phyloP scores from a whole-genome alignment of 2,888 invertebrate genomes.

The Spialia ferax region DNA sequence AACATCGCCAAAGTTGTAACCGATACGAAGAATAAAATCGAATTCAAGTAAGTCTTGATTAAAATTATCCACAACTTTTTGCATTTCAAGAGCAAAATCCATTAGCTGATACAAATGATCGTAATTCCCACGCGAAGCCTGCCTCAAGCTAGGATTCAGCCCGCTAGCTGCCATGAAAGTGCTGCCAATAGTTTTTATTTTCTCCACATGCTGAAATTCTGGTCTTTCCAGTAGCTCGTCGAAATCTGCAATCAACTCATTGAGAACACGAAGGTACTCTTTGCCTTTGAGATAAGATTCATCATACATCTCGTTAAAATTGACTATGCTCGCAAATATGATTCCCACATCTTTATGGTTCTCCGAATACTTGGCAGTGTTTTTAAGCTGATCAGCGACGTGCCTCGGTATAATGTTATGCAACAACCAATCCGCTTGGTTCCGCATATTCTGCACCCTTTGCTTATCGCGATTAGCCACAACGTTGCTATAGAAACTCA shows the following conservation, averaged over 20 bases:
- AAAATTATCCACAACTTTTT: constrained; percentile 94
- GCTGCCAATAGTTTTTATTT: constrained; percentile 98
- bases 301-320: constrained; percentile 99
- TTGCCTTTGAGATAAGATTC: constrained; percentile 98
- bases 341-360: constrained; percentile 97
- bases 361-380: constrained; percentile 97
- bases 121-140: constrained; percentile 89
- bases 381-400: constrained; percentile 97
- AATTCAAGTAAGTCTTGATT: constrained; percentile 96
- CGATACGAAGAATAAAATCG: constrained; percentile 94
- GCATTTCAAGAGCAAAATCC: constrained; percentile 97
- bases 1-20: constrained; percentile 97
- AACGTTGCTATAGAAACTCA: constrained; percentile 97
- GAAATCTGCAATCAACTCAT: constrained; percentile 98
- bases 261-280: constrained; percentile 97
- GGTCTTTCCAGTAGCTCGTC: constrained; percentile 95
- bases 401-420: constrained; percentile 99
- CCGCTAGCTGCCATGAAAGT: constrained; percentile 99
- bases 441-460: constrained; percentile 96
- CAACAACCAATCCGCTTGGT: constrained; percentile 98
- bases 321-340: constrained; percentile 98
- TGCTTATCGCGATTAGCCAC: constrained; percentile 96
- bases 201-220: constrained; percentile 96
- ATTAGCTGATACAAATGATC: constrained; percentile 95
- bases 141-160: constrained; percentile 93